Conservation (phyloP, 2,113 vertebrate genomes). For the Vombatus ursinus region DNA sequence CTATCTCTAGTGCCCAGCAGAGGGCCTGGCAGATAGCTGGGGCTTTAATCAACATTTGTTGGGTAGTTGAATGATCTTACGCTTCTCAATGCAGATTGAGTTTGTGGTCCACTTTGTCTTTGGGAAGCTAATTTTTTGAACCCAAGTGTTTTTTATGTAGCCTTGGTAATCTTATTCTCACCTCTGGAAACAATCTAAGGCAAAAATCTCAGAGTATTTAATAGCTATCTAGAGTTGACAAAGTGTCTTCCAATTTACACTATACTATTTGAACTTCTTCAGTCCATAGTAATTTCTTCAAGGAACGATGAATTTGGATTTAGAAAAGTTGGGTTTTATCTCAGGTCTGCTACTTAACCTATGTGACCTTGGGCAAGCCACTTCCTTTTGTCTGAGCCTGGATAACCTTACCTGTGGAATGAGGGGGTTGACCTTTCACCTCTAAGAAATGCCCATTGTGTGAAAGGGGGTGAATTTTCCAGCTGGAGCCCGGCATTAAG, state of each 20-base stretch:
- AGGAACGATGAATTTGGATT: background rate
- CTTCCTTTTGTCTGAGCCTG: too few species aligned
- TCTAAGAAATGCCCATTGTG: too few species aligned
- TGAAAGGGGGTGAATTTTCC: too few species aligned
- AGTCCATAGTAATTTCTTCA: background rate
- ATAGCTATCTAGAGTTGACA: background rate
- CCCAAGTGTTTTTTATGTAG: slow-evolving; percentile 1
- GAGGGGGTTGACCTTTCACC: too few species aligned
- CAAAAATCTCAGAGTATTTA: background rate
- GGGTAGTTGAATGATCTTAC: too few species aligned
- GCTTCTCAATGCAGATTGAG: background rate
- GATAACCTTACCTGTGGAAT: too few species aligned
- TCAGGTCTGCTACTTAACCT: background rate
- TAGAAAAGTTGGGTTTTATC: background rate
- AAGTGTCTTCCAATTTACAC: background rate
- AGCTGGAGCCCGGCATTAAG: too few species aligned
- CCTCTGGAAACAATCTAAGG: background rate
- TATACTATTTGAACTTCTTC: too few species aligned
- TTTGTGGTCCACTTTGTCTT: background rate
- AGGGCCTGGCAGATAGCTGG: background rate
- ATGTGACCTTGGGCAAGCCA: too few species aligned
- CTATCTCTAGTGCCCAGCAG: too few species aligned
- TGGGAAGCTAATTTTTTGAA: background rate
- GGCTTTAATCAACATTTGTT: background rate
- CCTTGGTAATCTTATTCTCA: background rate